phyloP scores from a whole-genome alignment of 2,888 invertebrate species.

The Drosophila hamatofila region DNA sequence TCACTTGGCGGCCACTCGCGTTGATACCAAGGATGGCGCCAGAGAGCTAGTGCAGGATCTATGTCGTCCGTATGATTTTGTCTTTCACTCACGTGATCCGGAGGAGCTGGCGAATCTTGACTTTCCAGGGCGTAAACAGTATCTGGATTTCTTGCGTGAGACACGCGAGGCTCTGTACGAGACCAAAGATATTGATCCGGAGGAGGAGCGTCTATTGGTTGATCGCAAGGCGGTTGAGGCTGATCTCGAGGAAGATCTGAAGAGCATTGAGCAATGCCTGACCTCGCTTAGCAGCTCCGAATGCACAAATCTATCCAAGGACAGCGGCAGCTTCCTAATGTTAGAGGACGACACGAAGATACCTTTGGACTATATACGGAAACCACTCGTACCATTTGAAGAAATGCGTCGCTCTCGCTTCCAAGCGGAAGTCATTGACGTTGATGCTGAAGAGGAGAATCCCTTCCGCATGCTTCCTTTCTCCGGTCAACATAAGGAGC shows the following conservation, averaged over 20 bases:
- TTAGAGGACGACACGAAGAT: slow-evolving; percentile 82
- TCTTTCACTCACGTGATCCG: slow-evolving; percentile 71
- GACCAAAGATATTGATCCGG: slow-evolving; percentile 51
- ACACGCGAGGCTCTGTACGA: slow-evolving; percentile 71
- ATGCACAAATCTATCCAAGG: slow-evolving; percentile 84
- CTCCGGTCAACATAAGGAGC: slow-evolving; percentile 82
- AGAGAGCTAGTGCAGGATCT: slow-evolving; percentile 48
- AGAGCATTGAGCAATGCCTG: slow-evolving; percentile 83
- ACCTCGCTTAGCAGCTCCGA: slow-evolving; percentile 83
- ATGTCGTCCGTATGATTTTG: slow-evolving; percentile 67
- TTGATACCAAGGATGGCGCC: slow-evolving; percentile 54
- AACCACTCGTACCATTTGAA: slow-evolving; percentile 84
- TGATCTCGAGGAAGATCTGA: slow-evolving; percentile 82
- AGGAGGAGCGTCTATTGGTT: slow-evolving; percentile 66
- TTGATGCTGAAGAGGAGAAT: slow-evolving; percentile 75
- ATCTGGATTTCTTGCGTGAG: slow-evolving; percentile 75
- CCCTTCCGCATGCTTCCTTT: slow-evolving; percentile 83
- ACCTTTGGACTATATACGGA: slow-evolving; percentile 83
- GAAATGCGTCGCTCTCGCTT: slow-evolving; percentile 82
- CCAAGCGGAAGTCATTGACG: slow-evolving; percentile 75
- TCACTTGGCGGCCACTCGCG: slow-evolving; percentile 55
- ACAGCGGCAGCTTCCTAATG: slow-evolving; percentile 84
- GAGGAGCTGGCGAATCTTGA: slow-evolving; percentile 65
- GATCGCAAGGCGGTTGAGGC: slow-evolving; percentile 67
- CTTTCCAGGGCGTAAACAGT: slow-evolving; percentile 79